Evolutionary conservation across 1,140 invertebrate genomes (phyloP).

Genomic region (Drosophila lini): DNA sequence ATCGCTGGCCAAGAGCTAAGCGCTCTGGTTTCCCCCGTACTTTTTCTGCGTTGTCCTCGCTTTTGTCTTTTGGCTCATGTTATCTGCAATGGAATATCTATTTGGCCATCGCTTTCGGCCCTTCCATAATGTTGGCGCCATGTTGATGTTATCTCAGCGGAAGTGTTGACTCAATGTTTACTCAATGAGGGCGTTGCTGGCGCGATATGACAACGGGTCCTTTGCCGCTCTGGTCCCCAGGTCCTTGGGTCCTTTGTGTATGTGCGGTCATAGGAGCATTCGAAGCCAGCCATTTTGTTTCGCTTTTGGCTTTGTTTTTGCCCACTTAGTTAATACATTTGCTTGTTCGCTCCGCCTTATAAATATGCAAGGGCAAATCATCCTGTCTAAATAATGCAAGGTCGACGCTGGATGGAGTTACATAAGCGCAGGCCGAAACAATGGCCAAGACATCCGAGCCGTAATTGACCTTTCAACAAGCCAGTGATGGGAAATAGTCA

Average conservation of each 20-base stretch:
- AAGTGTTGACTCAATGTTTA: conserved; percentile 83
- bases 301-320: conserved; percentile 49
- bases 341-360: conserved; percentile 54
- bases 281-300: conserved; percentile 63
- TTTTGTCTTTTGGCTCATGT: conserved; percentile 47
- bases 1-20: conserved; percentile 75
- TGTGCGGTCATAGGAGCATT: conserved; percentile 30
- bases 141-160: conserved; percentile 79
- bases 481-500: conserved; percentile 28
- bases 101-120: conserved; percentile 70
- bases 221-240: conserved; percentile 11
- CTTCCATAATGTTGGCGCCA: conserved; percentile 80
- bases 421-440: conserved; percentile 27
- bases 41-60: conserved; percentile 17
- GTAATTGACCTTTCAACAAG: conserved; percentile 41
- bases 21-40: conserved; percentile 41
- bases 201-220: conserved; percentile 56
- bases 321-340: conserved; percentile 64
- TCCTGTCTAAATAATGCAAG: conserved; percentile 61
- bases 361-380: conserved; percentile 66
- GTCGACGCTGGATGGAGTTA: conserved; percentile 49
- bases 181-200: conserved; percentile 78
- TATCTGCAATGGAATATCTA: conserved; percentile 74
- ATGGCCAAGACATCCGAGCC: conserved; percentile 22
- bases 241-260: conserved; percentile 42